These are phyloP conservation scores for Stichopus chloronotus DNA, from an alignment of 35 echinoderm and acorn worm genomes.

Conservation along the genomic window DNA sequence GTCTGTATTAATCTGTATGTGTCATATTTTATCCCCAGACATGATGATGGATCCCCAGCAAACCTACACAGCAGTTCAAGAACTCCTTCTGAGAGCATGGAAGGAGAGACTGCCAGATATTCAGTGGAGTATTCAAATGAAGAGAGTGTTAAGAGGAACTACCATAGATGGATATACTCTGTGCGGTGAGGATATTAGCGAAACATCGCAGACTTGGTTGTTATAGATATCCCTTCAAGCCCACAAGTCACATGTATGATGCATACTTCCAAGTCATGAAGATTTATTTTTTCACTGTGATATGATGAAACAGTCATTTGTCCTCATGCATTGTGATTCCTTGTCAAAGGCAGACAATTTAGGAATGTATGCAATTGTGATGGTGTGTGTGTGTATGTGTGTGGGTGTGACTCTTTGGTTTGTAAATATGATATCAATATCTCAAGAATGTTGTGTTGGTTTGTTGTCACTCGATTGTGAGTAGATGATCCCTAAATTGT, in stretches of 20 bases:
- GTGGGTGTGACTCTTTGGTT: no score
- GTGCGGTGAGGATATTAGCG: conserved; percentile 26
- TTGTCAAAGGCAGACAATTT: no score
- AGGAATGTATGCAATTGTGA: no score
- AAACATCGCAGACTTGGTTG: background rate
- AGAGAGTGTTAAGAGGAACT: conserved; percentile 50
- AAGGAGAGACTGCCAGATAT: conserved; percentile 78
- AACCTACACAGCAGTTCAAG: conserved; percentile 64
- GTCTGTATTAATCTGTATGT: background rate
- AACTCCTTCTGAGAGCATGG: conserved; percentile 84
- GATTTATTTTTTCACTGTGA: background rate
- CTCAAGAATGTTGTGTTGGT: no score
- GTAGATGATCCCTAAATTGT: no score
- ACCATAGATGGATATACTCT: conserved; percentile 52
- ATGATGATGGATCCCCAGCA: conserved; percentile 54
- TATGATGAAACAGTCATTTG: no score
- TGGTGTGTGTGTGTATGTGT: no score
- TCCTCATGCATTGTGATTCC: no score
- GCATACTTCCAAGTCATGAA: background rate
- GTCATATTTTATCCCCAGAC: background rate
- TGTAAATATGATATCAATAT: no score
- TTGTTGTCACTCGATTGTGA: no score
- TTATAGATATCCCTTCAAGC: background rate
- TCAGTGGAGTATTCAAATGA: conserved; percentile 73
- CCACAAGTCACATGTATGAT: background rate